A percentile compares a stretch with the other conserved stretches of the same genome.
phyloP scores from a whole-genome alignment of 2,888 invertebrate species.

The Oegoconia quadripuncta region DNA sequence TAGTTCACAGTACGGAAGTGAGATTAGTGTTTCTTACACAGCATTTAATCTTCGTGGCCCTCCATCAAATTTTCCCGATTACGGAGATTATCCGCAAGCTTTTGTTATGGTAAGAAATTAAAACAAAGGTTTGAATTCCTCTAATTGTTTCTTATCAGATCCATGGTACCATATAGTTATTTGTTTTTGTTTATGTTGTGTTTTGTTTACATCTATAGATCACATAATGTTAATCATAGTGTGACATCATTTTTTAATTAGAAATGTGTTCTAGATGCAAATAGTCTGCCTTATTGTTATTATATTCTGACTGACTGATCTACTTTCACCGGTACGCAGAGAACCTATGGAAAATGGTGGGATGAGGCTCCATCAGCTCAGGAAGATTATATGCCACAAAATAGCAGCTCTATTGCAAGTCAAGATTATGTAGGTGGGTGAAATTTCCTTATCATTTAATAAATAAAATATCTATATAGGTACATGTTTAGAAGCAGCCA shows the following conservation, averaged over 20 bases:
- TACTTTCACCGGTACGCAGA: constrained; percentile 79
- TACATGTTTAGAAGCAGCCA: no score
- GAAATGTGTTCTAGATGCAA: no score
- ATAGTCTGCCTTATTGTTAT: no score
- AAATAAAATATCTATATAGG: no score
- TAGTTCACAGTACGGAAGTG: constrained; percentile 94
- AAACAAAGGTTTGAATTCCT: neutral
- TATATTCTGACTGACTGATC: no score
- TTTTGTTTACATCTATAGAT: neutral
- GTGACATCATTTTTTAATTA: no score
- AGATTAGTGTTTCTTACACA: constrained; percentile 92
- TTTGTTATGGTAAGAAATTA: constrained; percentile 89
- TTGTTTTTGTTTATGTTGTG: constrained; percentile 1
- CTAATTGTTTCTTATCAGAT: no score
- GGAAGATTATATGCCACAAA: constrained; percentile 86
- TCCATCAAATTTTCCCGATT: constrained; percentile 91
- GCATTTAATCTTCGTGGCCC: constrained; percentile 92
- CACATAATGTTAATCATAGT: no score
- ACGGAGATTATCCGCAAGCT: constrained; percentile 94
- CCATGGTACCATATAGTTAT: no score
- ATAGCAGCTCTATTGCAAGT: constrained; percentile 81
- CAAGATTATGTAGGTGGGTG: constrained; percentile 89
- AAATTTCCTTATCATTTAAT: no score
- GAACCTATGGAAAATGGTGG: constrained; percentile 93
- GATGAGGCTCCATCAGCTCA: constrained; percentile 85